Percentiles rank a stretch among this genome's conserved stretches.
These are phyloP conservation scores for Aspidiotus rigidus DNA, from an alignment of 2,888 invertebrate genomes.

Conservation along the genomic window DNA sequence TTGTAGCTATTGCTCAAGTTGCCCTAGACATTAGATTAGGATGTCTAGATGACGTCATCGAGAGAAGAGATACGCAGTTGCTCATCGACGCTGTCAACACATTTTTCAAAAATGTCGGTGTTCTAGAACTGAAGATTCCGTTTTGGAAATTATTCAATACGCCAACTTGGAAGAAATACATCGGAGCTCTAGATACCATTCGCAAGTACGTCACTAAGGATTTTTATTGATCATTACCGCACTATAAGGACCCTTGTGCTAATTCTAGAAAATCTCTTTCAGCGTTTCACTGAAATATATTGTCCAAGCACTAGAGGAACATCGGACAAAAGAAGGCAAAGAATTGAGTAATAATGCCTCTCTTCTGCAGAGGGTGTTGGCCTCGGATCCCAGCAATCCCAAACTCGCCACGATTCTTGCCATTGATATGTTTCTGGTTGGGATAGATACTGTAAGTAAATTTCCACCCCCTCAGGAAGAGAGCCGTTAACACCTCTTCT, in stretches of 20 bases:
- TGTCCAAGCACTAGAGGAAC: slow-evolving; percentile 43
- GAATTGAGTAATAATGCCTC: slow-evolving; percentile 48
- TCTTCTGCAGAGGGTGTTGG: slow-evolving; percentile 55
- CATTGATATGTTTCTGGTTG: slow-evolving; percentile 73
- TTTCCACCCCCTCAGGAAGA: too few relatives aligned
- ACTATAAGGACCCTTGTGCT: background rate
- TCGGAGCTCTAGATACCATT: slow-evolving; percentile 61
- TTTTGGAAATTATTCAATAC: slow-evolving; percentile 75
- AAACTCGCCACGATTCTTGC: slow-evolving; percentile 71
- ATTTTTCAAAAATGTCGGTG: slow-evolving; percentile 69
- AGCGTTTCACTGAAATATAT: slow-evolving; percentile 58
- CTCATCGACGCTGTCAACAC: slow-evolving; percentile 79
- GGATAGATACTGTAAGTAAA: slow-evolving; percentile 70
- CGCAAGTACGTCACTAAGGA: slow-evolving; percentile 47
- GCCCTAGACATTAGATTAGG: slow-evolving; percentile 78
- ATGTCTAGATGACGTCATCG: slow-evolving; percentile 57
- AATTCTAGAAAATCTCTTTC: slow-evolving; percentile 39
- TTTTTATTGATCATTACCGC: background rate
- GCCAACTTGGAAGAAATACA: slow-evolving; percentile 70
- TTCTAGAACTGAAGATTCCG: slow-evolving; percentile 70
- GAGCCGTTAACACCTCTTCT: too few relatives aligned
- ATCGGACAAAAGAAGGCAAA: slow-evolving; percentile 40
- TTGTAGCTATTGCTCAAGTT: slow-evolving; percentile 71
- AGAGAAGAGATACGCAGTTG: slow-evolving; percentile 63
- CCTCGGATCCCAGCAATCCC: slow-evolving; percentile 50